A percentile compares a stretch with the other conserved stretches of the same genome.
Evolutionary conservation across 2,113 vertebrate species (phyloP).

Genomic region (Lepus europaeus): DNA sequence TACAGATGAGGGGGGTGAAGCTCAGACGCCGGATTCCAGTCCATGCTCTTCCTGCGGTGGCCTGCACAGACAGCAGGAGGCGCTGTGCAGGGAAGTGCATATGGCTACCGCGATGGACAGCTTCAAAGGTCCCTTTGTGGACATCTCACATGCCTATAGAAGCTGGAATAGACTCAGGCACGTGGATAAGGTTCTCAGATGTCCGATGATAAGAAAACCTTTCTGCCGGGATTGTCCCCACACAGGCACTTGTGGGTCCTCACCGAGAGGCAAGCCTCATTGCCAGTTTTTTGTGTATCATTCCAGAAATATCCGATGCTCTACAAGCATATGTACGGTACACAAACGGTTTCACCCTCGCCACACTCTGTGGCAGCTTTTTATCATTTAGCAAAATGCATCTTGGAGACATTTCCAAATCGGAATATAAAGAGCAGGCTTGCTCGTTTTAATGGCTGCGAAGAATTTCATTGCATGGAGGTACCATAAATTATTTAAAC

Average conservation of each 20-base stretch:
- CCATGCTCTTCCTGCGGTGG: accelerated
- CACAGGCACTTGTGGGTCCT: background rate
- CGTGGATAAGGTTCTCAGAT: background rate
- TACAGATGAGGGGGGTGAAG: background rate
- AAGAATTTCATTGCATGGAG: constrained; percentile 28
- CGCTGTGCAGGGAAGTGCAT: background rate
- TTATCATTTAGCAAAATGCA: constrained; percentile 14
- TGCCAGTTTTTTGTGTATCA: background rate
- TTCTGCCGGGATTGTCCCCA: background rate
- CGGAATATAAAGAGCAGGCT: constrained; percentile 4
- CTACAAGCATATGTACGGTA: background rate
- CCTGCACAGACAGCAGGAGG: accelerated
- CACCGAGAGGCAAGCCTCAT: background rate
- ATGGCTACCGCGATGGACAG: constrained; percentile 6
- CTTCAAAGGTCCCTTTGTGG: background rate
- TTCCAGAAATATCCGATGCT: constrained; percentile 27
- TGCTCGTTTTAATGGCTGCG: constrained; percentile 53
- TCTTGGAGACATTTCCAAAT: constrained; percentile 62
- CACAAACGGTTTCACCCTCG: background rate
- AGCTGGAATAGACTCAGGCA: background rate
- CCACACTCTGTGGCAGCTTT: background rate
- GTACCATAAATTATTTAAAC: constrained; percentile 55
- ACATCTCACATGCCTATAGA: background rate
- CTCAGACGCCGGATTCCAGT: background rate
- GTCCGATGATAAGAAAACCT: background rate